Conservation (phyloP, 2,113 vertebrate genomes). For the Paedocypris sp. region DNA sequence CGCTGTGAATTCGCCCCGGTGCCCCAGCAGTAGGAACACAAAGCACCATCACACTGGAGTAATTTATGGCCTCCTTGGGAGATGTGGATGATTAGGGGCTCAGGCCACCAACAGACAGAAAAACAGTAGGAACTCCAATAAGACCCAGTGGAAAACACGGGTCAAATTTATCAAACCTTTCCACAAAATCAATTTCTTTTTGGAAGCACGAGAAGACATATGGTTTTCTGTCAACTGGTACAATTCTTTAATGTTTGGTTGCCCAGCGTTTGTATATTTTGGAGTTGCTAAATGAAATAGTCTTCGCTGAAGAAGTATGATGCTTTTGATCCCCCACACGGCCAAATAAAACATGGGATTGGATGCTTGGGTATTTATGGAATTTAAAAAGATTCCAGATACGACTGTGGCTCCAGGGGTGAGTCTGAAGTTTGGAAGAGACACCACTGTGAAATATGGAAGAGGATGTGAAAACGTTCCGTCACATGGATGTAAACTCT, state of each 20-base stretch:
- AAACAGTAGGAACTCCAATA: conserved; percentile 97
- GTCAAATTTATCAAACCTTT: conserved; percentile 98
- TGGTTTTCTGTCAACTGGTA: conserved; percentile 80
- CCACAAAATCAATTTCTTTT: conserved; percentile 94
- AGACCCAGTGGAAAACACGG: conserved; percentile 88
- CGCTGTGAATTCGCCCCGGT: conserved; percentile 74
- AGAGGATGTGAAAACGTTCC: conserved; percentile 32
- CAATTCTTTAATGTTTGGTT: conserved; percentile 82
- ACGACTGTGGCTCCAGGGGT: no score
- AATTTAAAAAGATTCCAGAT: conserved; percentile 55
- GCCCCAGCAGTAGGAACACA: conserved; percentile 82
- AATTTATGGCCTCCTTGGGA: conserved; percentile 98
- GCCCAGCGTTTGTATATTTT: conserved; percentile 91
- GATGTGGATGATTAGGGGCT: conserved; percentile 85
- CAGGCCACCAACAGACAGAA: conserved; percentile 98
- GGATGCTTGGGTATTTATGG: conserved; percentile 82
- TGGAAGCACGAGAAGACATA: conserved; percentile 78
- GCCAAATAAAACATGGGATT: conserved; percentile 98
- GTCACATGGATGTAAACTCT: conserved; percentile 43
- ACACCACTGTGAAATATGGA: conserved; percentile 70
- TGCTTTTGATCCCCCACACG: conserved; percentile 69
- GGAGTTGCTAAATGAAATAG: conserved; percentile 95
- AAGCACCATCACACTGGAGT: conserved; percentile 86
- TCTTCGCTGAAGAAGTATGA: conserved; percentile 82
- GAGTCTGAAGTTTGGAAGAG: conserved; percentile 86